phyloP scores from a whole-genome alignment of 2,113 vertebrate genomes.

The human (Homo sapiens) region DNA sequence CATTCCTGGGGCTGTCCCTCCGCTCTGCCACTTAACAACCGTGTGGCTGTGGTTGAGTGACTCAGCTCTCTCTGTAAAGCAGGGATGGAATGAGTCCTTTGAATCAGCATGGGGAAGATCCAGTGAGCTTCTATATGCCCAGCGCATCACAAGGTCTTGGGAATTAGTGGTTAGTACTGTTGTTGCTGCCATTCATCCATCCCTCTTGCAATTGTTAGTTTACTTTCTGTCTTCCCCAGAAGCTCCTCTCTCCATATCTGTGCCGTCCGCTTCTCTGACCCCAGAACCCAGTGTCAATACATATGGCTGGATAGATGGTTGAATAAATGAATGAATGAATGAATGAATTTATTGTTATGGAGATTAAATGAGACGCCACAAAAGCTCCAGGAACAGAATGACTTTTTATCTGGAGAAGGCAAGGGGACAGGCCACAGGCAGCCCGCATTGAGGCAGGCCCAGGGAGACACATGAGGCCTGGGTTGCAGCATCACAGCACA shows the following conservation, averaged over 20 bases:
- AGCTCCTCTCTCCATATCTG: not conserved
- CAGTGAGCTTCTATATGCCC: not conserved
- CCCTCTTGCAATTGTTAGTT: not conserved
- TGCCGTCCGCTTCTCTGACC: not conserved
- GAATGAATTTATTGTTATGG: not conserved
- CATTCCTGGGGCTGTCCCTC: not conserved
- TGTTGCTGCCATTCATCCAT: no score
- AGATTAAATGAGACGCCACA: not conserved
- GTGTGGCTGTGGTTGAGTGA: not conserved
- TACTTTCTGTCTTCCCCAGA: not conserved
- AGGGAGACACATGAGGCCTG: accelerated
- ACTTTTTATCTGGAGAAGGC: not conserved
- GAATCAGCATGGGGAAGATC: not conserved
- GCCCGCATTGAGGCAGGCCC: no score
- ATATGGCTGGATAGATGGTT: not conserved
- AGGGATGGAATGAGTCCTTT: not conserved
- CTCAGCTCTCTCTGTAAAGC: not conserved
- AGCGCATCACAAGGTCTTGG: not conserved
- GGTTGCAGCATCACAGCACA: not conserved
- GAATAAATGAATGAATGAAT: no score
- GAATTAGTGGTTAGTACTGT: not conserved
- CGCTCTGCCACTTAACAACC: not conserved
- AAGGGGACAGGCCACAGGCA: not conserved
- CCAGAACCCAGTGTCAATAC: not conserved
- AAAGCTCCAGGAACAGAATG: not conserved